Evolutionary conservation across 2,888 invertebrate species (phyloP).

Genomic region (Agriopis aurantiaria): DNA sequence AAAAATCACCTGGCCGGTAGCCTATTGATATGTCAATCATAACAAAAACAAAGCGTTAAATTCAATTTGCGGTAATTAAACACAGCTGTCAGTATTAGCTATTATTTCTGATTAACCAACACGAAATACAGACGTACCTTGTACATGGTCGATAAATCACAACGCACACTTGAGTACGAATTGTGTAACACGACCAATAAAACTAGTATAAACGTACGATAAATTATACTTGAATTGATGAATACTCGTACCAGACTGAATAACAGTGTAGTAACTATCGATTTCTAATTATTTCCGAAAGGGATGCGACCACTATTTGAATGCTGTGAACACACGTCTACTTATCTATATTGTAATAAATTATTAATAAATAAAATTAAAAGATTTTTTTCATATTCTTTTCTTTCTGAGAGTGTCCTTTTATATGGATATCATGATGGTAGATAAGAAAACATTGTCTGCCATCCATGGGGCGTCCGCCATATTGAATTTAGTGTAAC

Average conservation of each 20-base stretch:
- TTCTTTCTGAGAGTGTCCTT: too few species aligned
- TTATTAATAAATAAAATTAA: too few species aligned
- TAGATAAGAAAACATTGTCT: too few species aligned
- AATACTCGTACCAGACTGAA: neutral
- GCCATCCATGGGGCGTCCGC: too few species aligned
- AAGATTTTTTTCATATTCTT: too few species aligned
- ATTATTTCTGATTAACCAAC: conserved; percentile 20
- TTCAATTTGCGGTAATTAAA: conserved; percentile 18
- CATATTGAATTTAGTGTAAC: too few species aligned
- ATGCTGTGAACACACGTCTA: too few species aligned
- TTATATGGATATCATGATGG: too few species aligned
- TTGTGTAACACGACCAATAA: conserved; percentile 26
- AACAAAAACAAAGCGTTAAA: conserved; percentile 12
- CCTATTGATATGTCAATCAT: conserved; percentile 6
- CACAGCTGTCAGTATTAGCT: neutral
- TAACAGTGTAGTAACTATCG: conserved; percentile 3
- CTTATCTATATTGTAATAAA: too few species aligned
- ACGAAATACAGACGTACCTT: conserved; percentile 12
- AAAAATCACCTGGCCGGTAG: neutral
- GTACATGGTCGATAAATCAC: conserved; percentile 28
- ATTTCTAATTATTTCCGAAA: conserved; percentile 26
- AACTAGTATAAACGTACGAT: conserved; percentile 6
- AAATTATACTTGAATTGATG: neutral
- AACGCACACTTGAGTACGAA: conserved; percentile 12
- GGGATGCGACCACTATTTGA: neutral